Base-by-base conservation (phyloP, 1,140 invertebrate genomes). In the Trachymyrmex cornetzi region DNA sequence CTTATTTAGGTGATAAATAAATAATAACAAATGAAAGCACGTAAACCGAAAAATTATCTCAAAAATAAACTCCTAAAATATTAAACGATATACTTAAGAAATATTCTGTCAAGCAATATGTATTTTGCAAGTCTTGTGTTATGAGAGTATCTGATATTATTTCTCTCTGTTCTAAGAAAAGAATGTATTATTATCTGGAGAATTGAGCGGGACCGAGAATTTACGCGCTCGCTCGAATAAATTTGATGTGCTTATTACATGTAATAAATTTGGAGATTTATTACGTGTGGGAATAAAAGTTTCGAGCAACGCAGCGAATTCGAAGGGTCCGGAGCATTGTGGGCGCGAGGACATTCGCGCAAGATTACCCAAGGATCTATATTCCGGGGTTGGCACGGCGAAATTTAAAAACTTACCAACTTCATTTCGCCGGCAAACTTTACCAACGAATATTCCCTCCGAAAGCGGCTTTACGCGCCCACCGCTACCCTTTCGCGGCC, bases 401-500 rank as follows among this genome's bases (percentile, higher is more conserved):
- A 69, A 89, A 90, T 88, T 89, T 89, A 80, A 90, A 89, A 90
- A 89, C 77, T 90, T 89, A 85, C 63, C 87, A 90, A 89, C 88
- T 86, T 80, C 77, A 85, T 88, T 88, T 89, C 27, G 87, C 57
- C 77, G 74, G 64, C 69, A 90, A 90, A 90, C 88, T 89, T 89
- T 75, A 55, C 81, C 87, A 80, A 89, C 88, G 85, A 89, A 89
- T 89, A 84, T 87, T 89, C 77, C 3, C 63, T 24, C 72, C 55
- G 85, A 89, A 87, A 79, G 71, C 72, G 77, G 30, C 88, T 77
- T 89, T 79, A 79, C 50, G 55, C 66, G 38, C 77, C 48, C 48
- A 38, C 27, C 63, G 71, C 59, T 50, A 50, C 66, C 57, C 67
- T 59, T 64, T 50, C 48, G 53, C 64, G 69, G 24, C 57, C 88